A percentile compares a stretch with the other conserved stretches of the same genome.
Conservation (phyloP, 2,888 invertebrate genomes). For the Amblyjoppa proteus region DNA sequence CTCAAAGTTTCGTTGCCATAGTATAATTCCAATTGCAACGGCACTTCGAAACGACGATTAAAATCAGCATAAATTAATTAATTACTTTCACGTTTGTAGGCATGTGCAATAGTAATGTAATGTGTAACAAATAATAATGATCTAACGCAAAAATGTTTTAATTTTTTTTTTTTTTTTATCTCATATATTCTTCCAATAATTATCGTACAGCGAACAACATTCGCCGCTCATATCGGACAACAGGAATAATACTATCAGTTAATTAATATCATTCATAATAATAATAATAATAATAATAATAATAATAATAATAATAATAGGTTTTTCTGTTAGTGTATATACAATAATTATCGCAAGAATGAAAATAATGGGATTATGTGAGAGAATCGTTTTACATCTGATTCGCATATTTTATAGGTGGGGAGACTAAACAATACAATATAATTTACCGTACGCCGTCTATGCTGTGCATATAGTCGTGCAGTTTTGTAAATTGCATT, state of each 20-base stretch:
- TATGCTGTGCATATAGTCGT: conserved; percentile 52
- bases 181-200: conserved; percentile 66
- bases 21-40: background rate
- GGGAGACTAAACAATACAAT: conserved; percentile 19
- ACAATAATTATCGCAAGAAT: conserved; percentile 64
- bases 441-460: conserved; percentile 40
- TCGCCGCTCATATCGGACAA: conserved; percentile 74
- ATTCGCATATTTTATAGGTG: conserved; percentile 34
- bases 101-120: conserved; percentile 5
- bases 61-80: background rate
- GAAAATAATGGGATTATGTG: conserved; percentile 46
- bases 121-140: conserved; percentile 21
- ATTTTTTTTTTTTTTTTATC: conserved; percentile 60
- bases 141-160: conserved; percentile 67
- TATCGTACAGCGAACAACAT: conserved; percentile 70
- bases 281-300: conserved; percentile 71
- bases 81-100: background rate
- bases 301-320: conserved; percentile 65
- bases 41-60: background rate
- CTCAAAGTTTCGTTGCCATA: background rate
- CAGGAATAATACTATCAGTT: conserved; percentile 80
- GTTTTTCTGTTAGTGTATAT: conserved; percentile 60
- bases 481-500: conserved; percentile 11
- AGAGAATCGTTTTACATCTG: conserved; percentile 47
- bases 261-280: conserved; percentile 67